Conservation (phyloP, 2,113 vertebrate species). For the Sturnira hondurensis region DNA sequence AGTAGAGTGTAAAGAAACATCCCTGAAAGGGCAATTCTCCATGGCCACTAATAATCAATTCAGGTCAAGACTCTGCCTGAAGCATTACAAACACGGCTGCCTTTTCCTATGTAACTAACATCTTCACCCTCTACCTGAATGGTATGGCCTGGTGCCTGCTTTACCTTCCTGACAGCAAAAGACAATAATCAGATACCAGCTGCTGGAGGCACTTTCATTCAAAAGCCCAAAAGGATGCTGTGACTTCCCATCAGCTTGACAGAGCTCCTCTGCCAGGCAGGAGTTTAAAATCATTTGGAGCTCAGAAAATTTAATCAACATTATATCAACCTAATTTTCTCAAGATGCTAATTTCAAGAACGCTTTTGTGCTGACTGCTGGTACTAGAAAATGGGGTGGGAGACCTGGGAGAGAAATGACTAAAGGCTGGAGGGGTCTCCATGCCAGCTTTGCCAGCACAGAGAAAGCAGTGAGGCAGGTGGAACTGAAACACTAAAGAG, state of each 20-base stretch:
- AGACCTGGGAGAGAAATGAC: background rate
- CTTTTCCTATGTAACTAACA: slow-evolving; percentile 1
- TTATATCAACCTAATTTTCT: slow-evolving; percentile 70
- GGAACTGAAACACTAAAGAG: slow-evolving; percentile 5
- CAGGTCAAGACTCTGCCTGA: slow-evolving; percentile 46
- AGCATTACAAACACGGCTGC: background rate
- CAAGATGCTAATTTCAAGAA: slow-evolving; percentile 64
- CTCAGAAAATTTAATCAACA: slow-evolving; percentile 69
- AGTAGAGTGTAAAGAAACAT: background rate
- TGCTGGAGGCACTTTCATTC: slow-evolving; percentile 25
- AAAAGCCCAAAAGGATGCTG: slow-evolving; percentile 45
- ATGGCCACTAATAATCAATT: slow-evolving; percentile 45
- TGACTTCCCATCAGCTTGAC: slow-evolving; percentile 56
- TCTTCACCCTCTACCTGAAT: background rate
- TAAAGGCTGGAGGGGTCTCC: background rate
- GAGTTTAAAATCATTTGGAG: slow-evolving; percentile 49
- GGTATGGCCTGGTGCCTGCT: slow-evolving; percentile 28
- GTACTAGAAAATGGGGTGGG: background rate
- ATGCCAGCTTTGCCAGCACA: background rate
- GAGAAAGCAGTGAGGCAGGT: background rate
- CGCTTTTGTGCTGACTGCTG: slow-evolving; percentile 42
- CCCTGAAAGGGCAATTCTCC: slow-evolving; percentile 50
- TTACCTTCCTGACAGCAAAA: slow-evolving; percentile 59
- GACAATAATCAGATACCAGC: slow-evolving; percentile 52
- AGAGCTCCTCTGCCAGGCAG: slow-evolving; percentile 50